Evolutionary conservation across 2,888 invertebrate species (phyloP).

Genomic region (Hedychridium roseum): DNA sequence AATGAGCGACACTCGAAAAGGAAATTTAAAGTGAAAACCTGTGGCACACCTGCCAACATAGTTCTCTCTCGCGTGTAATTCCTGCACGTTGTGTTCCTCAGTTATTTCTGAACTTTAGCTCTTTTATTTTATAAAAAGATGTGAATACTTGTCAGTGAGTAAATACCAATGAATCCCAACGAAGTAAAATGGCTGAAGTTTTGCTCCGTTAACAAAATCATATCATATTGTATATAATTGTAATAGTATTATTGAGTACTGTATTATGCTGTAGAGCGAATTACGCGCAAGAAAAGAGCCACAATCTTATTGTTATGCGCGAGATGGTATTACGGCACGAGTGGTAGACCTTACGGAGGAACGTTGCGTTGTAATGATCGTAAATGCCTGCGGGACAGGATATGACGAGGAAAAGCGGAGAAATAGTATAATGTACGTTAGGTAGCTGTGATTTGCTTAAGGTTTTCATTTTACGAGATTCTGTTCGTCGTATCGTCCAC

Average conservation of each 20-base stretch:
- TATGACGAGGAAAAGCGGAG: not conserved
- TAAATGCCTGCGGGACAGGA: conserved; percentile 24
- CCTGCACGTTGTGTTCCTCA: too few relatives aligned
- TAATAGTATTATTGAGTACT: conserved; percentile 5
- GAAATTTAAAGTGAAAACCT: too few relatives aligned
- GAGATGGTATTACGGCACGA: conserved; percentile 6
- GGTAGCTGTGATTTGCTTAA: too few relatives aligned
- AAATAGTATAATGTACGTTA: not conserved
- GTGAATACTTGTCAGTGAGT: too few relatives aligned
- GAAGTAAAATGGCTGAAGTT: too few relatives aligned
- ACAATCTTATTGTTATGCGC: conserved; percentile 6
- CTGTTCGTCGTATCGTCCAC: not conserved
- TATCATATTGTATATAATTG: conserved; percentile 16
- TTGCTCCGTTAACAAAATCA: too few relatives aligned
- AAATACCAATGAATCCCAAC: too few relatives aligned
- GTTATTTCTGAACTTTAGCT: too few relatives aligned
- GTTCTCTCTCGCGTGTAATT: too few relatives aligned
- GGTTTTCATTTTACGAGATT: conserved; percentile 2
- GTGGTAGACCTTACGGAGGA: not conserved
- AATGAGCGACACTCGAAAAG: too few relatives aligned
- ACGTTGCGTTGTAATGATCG: conserved; percentile 10
- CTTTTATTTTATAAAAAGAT: too few relatives aligned
- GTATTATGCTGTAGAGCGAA: not conserved
- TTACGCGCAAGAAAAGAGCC: not conserved
- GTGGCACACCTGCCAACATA: too few relatives aligned